phyloP scores from a whole-genome alignment of 2,113 vertebrate species.

The Aegotheles bennettii region DNA sequence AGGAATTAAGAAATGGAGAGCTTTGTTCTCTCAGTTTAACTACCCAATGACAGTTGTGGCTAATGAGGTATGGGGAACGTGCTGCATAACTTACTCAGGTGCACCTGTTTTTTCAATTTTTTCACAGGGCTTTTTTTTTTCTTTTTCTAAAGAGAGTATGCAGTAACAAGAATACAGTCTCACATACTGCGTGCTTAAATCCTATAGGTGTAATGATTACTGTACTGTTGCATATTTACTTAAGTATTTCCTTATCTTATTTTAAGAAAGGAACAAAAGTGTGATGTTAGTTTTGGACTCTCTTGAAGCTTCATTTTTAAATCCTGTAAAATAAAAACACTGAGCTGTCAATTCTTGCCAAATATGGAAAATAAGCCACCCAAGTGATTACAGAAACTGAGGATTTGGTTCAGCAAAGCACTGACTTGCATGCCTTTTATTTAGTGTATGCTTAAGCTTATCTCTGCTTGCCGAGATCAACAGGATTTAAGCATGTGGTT shows the following conservation, averaged over 20 bases:
- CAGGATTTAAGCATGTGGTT: not conserved
- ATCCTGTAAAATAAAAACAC: not conserved
- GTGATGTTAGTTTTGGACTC: not conserved
- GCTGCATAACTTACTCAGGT: not conserved
- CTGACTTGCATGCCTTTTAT: not conserved
- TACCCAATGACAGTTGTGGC: rapidly evolving
- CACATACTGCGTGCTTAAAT: not conserved
- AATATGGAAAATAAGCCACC: not conserved
- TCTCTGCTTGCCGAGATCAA: not conserved
- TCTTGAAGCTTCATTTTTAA: not conserved
- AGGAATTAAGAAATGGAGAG: not conserved
- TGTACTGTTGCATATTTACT: not conserved
- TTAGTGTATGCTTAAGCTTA: not conserved
- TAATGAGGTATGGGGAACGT: not conserved
- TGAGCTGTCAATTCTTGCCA: not conserved
- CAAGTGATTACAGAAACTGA: not conserved
- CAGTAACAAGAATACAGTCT: not conserved
- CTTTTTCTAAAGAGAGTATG: not conserved
- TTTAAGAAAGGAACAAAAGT: not conserved
- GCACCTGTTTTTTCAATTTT: not conserved
- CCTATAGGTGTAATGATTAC: not conserved
- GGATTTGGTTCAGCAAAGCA: not conserved
- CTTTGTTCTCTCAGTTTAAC: not conserved
- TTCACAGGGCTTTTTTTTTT: not conserved
- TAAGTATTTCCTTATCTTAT: not conserved